phyloP scores from a whole-genome alignment of 2,888 invertebrate species.

The Campoplex nolae region DNA sequence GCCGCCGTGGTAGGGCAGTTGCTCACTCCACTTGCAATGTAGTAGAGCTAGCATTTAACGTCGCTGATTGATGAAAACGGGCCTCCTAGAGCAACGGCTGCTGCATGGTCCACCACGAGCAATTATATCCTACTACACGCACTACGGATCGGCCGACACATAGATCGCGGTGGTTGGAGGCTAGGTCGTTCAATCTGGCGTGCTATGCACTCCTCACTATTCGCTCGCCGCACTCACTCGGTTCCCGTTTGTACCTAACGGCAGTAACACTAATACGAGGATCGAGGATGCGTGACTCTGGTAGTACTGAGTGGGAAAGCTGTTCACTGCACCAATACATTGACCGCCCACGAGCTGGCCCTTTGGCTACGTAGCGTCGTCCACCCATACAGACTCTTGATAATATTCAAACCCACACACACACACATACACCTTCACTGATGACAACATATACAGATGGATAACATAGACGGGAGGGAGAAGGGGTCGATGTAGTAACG shows the following conservation, averaged over 20 bases:
- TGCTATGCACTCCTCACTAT: constrained; percentile 55
- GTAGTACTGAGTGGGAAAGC: constrained; percentile 66
- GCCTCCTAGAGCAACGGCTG: constrained; percentile 79
- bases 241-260: constrained; percentile 71
- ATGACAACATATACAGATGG: constrained; percentile 39
- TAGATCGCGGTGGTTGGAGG: constrained; percentile 78
- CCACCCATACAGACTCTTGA: constrained; percentile 18
- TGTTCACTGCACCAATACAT: constrained; percentile 64
- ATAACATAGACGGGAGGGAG: constrained; percentile 3
- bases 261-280: constrained; percentile 82
- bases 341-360: constrained; percentile 35
- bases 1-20: constrained; percentile 36
- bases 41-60: constrained; percentile 79
- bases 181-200: constrained; percentile 74
- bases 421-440: not conserved
- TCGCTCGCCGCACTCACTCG: constrained; percentile 60
- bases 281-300: constrained; percentile 80
- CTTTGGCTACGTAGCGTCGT: constrained; percentile 28
- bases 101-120: constrained; percentile 77
- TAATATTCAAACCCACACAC: constrained; percentile 47
- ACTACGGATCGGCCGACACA: constrained; percentile 79
- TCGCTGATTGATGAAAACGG: constrained; percentile 83
- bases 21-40: constrained; percentile 49
- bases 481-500: constrained; percentile 54
- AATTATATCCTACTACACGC: constrained; percentile 82